Evolutionary conservation across 2,888 invertebrate species (phyloP).

Genomic region (Drosophila nigricruria): DNA sequence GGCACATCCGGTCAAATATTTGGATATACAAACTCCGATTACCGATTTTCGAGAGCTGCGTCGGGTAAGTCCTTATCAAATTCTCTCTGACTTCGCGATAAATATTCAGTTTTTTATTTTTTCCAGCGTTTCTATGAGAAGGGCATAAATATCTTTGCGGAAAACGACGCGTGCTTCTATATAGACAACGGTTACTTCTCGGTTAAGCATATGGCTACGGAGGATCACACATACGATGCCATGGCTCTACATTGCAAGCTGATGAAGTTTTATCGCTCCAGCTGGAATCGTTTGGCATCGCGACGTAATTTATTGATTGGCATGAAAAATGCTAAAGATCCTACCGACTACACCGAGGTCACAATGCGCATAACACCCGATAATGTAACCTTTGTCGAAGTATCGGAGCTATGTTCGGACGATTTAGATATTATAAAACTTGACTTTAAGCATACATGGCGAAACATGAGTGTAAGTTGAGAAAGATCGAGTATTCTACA

Average conservation of each 20-base stretch:
- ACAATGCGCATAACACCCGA: slow-evolving; percentile 79
- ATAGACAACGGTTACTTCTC: slow-evolving; percentile 80
- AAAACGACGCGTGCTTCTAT: slow-evolving; percentile 80
- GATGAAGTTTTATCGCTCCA: slow-evolving; percentile 76
- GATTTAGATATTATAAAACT: slow-evolving; percentile 69
- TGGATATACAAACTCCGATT: slow-evolving; percentile 72
- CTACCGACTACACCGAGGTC: slow-evolving; percentile 57
- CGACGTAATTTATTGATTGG: slow-evolving; percentile 77
- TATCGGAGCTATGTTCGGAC: slow-evolving; percentile 77
- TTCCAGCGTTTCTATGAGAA: slow-evolving; percentile 68
- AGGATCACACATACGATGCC: slow-evolving; percentile 78
- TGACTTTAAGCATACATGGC: slow-evolving; percentile 76
- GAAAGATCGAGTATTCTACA: neutral
- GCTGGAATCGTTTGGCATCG: slow-evolving; percentile 82
- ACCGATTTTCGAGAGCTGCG: slow-evolving; percentile 72
- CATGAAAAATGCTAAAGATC: slow-evolving; percentile 66
- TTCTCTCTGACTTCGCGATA: neutral
- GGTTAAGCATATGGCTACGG: slow-evolving; percentile 79
- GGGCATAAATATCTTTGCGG: slow-evolving; percentile 82
- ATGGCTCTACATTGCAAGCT: slow-evolving; percentile 75
- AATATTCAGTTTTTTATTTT: neutral
- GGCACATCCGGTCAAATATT: slow-evolving; percentile 69
- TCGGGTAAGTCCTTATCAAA: slow-evolving; percentile 46
- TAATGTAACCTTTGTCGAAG: slow-evolving; percentile 76
- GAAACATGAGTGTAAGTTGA: slow-evolving; percentile 77